Base-by-base conservation (phyloP, 1,140 invertebrate genomes). In the Amyelois transitella region DNA sequence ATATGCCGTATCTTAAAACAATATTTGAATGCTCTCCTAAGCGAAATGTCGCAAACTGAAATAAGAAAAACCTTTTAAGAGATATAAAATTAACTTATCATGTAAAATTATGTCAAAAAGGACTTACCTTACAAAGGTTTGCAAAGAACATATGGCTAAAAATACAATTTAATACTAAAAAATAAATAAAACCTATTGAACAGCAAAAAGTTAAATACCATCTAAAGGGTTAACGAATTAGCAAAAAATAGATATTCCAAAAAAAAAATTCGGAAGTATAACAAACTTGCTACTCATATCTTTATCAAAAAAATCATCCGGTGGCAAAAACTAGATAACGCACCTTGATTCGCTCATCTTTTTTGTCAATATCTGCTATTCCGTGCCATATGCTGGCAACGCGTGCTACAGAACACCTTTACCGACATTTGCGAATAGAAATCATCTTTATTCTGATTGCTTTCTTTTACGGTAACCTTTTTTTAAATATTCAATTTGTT, bases 341-440 rank as follows among this genome's bases (percentile, higher is more conserved):
- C 45, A 48, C 45, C 45, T 48, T 38, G 32, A 38, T 48, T 48
- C 45, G 45, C 20, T 48, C 19, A 21, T 48, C 20, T 48, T 48
- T 48, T 48, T 19, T 48, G 14, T 21, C 18, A 21, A 21, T 48
- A 21, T 21, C 20, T 63, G 55, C 32, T 38, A 38, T 38, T 38
- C 12, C 32, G 32, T 38, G 32, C 32, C 32, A 38, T 38, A 38
- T 38, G 32, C 17, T 14, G 32, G 32, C 32, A 14, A 14, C 32
- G 73, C 73, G 64, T 60, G 66, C 50, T 68, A 67, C 67, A 21
- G 63, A 67, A 78, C 81, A 81, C 77, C 81, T 84, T 83, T 76
- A 25, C 57, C 59, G 62, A 66, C 71, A 74, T 83, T 79, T 77
- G 73, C 56, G 38, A 67, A 55, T 52, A 50, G 28, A 43, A 43